Evolutionary conservation across 2,888 invertebrate species (phyloP).

Genomic region (Callinectes sapidus): DNA sequence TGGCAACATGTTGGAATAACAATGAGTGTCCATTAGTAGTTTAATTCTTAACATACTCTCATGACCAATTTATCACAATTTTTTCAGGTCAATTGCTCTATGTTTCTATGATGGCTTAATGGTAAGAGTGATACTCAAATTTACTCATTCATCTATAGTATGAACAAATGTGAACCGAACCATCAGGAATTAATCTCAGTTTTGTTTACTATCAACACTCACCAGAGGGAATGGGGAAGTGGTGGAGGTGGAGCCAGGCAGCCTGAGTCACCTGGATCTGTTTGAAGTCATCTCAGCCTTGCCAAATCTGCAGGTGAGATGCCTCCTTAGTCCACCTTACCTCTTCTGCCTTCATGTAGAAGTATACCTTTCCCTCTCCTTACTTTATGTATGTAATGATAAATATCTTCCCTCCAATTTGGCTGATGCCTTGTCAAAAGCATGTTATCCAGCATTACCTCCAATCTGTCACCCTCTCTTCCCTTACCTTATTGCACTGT

Average conservation of each 20-base stretch:
- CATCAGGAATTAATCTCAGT: not conserved
- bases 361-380: too few relatives aligned
- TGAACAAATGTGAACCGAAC: not conserved
- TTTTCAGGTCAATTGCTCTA: not conserved
- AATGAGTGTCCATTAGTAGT: too few relatives aligned
- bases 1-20: too few relatives aligned
- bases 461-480: too few relatives aligned
- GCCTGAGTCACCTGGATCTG: constrained; percentile 47
- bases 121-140: not conserved
- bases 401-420: too few relatives aligned
- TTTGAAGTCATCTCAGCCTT: constrained; percentile 44
- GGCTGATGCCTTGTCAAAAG: too few relatives aligned
- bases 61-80: not conserved
- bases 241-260: constrained; percentile 29
- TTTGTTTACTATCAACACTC: not conserved
- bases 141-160: not conserved
- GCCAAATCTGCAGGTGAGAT: constrained; percentile 48
- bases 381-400: too few relatives aligned
- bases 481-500: too few relatives aligned
- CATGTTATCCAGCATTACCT: too few relatives aligned
- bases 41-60: too few relatives aligned
- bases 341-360: too few relatives aligned
- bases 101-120: not conserved
- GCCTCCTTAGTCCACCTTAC: not conserved
- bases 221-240: not conserved